Conservation (phyloP, 2,888 invertebrate species). For the Liposcelis brunnea region DNA sequence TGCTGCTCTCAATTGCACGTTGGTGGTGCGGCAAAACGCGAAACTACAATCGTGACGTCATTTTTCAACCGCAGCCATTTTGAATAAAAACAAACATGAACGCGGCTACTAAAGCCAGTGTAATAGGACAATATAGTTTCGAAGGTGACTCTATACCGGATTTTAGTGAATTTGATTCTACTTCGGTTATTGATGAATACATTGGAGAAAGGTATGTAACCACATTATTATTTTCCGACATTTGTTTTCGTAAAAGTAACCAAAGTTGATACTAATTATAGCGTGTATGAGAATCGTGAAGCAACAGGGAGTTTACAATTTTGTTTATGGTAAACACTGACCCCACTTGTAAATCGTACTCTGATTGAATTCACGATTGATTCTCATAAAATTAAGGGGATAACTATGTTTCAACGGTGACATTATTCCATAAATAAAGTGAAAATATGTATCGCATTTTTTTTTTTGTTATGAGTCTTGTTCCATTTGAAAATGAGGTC, state of each 20-base stretch:
- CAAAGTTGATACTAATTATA: constrained; percentile 5
- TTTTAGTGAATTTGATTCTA: constrained; percentile 36
- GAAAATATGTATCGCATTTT: no score
- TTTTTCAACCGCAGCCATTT: constrained; percentile 1
- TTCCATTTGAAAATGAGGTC: no score
- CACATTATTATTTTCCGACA: background rate
- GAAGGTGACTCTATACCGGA: constrained; percentile 35
- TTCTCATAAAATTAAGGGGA: no score
- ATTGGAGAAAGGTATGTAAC: constrained; percentile 30
- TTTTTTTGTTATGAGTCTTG: no score
- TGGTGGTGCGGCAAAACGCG: no score
- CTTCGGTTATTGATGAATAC: constrained; percentile 32
- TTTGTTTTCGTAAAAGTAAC: constrained; percentile 3
- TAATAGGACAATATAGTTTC: constrained; percentile 33
- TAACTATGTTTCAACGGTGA: no score
- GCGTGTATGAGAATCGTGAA: background rate
- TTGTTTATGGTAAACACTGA: background rate
- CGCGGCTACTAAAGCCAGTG: constrained; percentile 19
- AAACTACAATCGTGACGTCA: background rate
- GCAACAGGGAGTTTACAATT: constrained; percentile 7
- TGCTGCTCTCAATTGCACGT: no score
- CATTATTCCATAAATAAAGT: no score
- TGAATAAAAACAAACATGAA: constrained; percentile 16
- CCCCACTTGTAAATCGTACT: no score
- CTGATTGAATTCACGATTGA: no score